Evolutionary conservation across 1,140 invertebrate genomes (phyloP), one percentile per base, ranked within the genome.

Genomic region (Cherax quadricarinatus): DNA sequence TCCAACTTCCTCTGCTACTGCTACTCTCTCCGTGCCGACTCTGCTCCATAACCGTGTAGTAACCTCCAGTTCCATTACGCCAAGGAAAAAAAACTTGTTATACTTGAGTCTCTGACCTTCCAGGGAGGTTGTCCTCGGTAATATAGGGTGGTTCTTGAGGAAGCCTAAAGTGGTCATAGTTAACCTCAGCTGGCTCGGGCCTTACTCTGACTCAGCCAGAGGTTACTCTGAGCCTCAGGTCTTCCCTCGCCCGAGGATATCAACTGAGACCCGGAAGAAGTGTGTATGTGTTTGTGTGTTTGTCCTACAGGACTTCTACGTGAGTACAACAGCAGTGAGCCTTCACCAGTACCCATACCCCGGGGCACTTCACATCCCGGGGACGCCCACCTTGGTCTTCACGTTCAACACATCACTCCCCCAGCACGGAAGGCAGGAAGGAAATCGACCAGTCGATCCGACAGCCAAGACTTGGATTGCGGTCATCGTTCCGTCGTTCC

Each of bases 401-500:
- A 53, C 6, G 14, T 10, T 51, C 70, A 78, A 48, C 66, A 70
- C 85, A 5, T 24, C 53, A 7, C 49, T 62, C n/a, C 85, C 70
- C 70, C 85, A 78, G 73, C 70, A 21, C 53, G 48, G 81, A 84
- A 84, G 24, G 82, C 62, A 24, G 3, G 1, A 41, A 41, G 30
- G 30, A 41, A 41, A 21, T 87, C 66, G n/a, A 87, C 85, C 48
- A 78, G n/a, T 87, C 85, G 85, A 87, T 14, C 48, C 85, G 49
- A 57, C 85, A 66, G 49, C 85, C 66, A 78, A 73, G 53, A 21
- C 70, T 57, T 87, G 57, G 49, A 87, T 18, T 53, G 51, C 14
- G 85, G 85, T 57, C 70, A 87, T 78, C 48, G 24, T 78, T 60
- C 85, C 85, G 70, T n/a, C 30, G 85, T 87, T 87, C 85, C 85